A percentile compares a stretch with the other conserved stretches of the same genome.
These are phyloP conservation scores for Reticulitermes speratus DNA, from an alignment of 1,140 invertebrate species.

Conservation along the genomic window DNA sequence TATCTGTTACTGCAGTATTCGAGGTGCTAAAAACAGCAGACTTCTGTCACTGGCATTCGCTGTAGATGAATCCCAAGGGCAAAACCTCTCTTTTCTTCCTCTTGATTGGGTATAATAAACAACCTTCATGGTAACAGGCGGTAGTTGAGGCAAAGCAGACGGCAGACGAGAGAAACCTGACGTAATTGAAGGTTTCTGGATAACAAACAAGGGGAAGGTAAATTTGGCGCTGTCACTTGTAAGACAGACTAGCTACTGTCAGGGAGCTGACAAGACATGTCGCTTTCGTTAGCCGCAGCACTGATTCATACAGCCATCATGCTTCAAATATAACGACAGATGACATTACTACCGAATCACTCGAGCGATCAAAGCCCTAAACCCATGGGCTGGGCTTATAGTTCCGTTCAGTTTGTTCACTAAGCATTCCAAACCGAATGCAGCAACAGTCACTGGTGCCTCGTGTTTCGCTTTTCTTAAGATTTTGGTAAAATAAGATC, in stretches of 20 bases:
- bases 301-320: background rate
- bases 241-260: background rate
- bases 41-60: background rate
- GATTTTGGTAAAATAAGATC: no score
- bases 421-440: no score
- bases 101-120: background rate
- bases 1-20: no score
- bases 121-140: background rate
- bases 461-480: no score
- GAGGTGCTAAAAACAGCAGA: background rate
- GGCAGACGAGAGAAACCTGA: background rate
- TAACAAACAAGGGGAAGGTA: background rate
- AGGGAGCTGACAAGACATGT: background rate
- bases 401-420: no score
- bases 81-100: background rate
- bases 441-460: no score
- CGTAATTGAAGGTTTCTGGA: background rate
- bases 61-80: background rate
- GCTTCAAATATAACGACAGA: background rate
- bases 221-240: background rate
- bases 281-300: background rate
- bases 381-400: no score
- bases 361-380: no score
- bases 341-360: no score
- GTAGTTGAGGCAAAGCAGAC: background rate